These are phyloP conservation scores for Zonitis immaculata DNA, from an alignment of 2,888 invertebrate species.

Conservation along the genomic window DNA sequence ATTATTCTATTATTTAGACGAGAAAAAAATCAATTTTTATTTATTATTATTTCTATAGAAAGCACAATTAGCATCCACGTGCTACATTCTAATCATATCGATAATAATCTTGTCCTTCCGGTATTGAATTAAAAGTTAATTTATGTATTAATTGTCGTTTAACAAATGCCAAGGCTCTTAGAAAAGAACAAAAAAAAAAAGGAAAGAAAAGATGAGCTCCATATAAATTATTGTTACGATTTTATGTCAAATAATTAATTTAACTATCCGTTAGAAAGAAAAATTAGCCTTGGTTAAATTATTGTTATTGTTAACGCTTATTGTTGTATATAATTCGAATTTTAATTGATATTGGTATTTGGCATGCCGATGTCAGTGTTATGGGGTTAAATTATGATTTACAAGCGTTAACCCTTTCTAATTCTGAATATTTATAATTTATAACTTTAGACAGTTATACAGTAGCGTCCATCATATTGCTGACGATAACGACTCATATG, in stretches of 20 bases:
- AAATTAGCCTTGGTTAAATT: no score
- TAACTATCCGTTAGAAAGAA: no score
- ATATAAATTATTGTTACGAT: slow-evolving; percentile 40
- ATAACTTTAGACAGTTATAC: slow-evolving; percentile 10
- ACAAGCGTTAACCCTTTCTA: neutral
- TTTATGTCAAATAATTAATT: slow-evolving; percentile 35
- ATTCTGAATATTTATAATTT: slow-evolving; percentile 14
- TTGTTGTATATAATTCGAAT: neutral
- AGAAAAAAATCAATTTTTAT: neutral
- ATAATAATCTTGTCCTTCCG: neutral
- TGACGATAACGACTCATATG: slow-evolving; percentile 11
- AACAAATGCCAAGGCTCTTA: slow-evolving; percentile 39
- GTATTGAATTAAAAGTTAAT: slow-evolving; percentile 6
- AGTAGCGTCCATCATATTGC: slow-evolving; percentile 16
- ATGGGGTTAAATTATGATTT: neutral
- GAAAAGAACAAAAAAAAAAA: no score
- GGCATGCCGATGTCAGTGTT: neutral
- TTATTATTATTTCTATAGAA: neutral
- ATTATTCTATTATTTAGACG: neutral
- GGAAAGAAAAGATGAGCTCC: slow-evolving; percentile 33
- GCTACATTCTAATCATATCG: neutral
- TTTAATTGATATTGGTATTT: neutral
- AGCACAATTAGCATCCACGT: neutral
- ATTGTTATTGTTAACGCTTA: no score
- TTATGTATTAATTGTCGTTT: slow-evolving; percentile 39